Evolutionary conservation across 2,113 vertebrate genomes (phyloP).

Genomic region (Orientallactaga bullata): DNA sequence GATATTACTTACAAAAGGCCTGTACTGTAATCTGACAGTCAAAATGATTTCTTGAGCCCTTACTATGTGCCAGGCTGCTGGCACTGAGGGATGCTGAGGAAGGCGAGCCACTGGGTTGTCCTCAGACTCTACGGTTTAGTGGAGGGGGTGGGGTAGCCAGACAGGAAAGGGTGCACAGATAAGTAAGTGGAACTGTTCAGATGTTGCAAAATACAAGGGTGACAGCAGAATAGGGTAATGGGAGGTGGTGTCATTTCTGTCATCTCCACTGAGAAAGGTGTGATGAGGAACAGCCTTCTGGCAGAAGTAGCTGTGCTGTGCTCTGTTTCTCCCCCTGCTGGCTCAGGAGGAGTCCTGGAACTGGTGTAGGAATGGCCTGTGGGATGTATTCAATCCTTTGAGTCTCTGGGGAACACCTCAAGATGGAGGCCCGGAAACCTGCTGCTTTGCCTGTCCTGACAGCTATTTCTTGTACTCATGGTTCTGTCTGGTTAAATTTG

Average conservation of each 20-base stretch:
- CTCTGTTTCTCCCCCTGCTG: background rate
- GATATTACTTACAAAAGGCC: background rate
- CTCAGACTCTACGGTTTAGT: background rate
- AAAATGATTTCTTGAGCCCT: background rate
- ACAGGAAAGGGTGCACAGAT: background rate
- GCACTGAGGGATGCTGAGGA: background rate
- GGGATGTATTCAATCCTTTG: rapidly evolving
- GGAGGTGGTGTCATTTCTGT: background rate
- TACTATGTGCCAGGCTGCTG: background rate
- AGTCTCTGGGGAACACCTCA: background rate
- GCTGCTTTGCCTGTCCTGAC: background rate
- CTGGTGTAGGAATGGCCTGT: background rate
- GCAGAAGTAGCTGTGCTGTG: background rate
- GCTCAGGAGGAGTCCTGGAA: background rate
- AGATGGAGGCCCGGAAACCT: background rate
- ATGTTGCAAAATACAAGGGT: background rate
- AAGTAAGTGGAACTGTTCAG: background rate
- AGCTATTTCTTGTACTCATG: background rate
- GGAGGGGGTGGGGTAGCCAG: background rate
- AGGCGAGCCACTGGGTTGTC: background rate
- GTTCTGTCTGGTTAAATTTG: constrained; percentile 23
- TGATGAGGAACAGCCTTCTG: background rate
- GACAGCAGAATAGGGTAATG: background rate
- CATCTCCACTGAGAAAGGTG: background rate
- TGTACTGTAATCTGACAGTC: background rate